phyloP scores from a whole-genome alignment of 1,140 invertebrate species.

The Meloidogyne floridensis region DNA sequence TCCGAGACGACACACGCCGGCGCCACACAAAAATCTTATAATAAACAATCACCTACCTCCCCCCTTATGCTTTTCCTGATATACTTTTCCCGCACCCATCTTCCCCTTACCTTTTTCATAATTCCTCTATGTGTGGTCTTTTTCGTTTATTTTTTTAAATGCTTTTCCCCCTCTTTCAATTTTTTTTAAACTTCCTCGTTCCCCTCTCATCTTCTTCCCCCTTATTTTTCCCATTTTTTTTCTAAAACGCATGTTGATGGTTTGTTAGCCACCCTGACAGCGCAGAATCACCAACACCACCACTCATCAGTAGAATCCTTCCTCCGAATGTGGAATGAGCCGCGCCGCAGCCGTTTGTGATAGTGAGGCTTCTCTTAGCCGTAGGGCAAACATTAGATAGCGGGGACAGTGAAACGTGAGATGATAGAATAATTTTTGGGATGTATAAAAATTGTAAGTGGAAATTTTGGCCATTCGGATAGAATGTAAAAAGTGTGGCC shows the following conservation, averaged over 20 bases:
- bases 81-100: neutral
- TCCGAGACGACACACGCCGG: neutral
- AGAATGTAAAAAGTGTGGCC: neutral
- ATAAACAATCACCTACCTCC: neutral
- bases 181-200: neutral
- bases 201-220: neutral
- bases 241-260: neutral
- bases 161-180: neutral
- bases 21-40: neutral
- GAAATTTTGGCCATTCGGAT: conserved; percentile 1
- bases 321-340: neutral
- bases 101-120: neutral
- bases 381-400: neutral
- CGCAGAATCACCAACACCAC: neutral
- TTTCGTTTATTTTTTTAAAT: neutral
- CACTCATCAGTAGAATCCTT: neutral
- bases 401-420: neutral
- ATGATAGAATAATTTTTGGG: neutral
- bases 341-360: neutral
- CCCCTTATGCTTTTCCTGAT: neutral
- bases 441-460: neutral
- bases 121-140: conserved; percentile 8
- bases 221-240: neutral
- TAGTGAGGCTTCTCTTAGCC: neutral
- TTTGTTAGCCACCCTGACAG: neutral